phyloP scores from a whole-genome alignment of 2,888 invertebrate species.

The Beris chalybata region DNA sequence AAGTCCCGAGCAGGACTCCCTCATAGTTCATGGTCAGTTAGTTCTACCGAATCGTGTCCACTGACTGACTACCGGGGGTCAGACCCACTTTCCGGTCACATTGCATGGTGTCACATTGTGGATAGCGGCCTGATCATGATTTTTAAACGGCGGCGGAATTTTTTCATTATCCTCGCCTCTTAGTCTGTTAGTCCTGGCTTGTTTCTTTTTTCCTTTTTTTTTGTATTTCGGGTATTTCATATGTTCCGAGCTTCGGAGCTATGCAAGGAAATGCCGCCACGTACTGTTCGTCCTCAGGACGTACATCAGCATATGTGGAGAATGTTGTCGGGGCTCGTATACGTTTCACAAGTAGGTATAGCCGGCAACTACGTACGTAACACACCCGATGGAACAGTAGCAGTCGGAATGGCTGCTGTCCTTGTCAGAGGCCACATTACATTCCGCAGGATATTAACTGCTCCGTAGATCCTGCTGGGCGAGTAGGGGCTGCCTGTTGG shows the following conservation, averaged over 20 bases:
- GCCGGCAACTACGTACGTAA: constrained; percentile 15
- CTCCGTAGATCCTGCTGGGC: constrained; percentile 26
- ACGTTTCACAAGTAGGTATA: neutral
- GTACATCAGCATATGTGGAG: neutral
- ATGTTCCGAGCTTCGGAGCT: constrained; percentile 1
- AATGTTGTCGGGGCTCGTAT: neutral
- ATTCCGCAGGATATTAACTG: constrained; percentile 42
- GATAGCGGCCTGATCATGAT: constrained; percentile 39
- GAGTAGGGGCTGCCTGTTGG: constrained; percentile 13
- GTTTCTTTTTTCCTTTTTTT: constrained; percentile 2
- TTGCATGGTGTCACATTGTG: constrained; percentile 39
- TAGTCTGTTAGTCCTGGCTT: constrained; percentile 5
- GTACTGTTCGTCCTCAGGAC: constrained; percentile 9
- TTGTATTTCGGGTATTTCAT: constrained; percentile 2
- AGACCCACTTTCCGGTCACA: constrained; percentile 31
- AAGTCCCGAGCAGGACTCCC: constrained; percentile 23
- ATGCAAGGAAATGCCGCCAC: constrained; percentile 7
- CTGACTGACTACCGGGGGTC: constrained; percentile 30
- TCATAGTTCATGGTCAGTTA: constrained; percentile 40
- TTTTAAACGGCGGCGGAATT: constrained; percentile 39
- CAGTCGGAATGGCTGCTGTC: constrained; percentile 21
- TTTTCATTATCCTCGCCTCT: constrained; percentile 35
- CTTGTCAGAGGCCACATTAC: constrained; percentile 39
- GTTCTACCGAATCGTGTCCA: constrained; percentile 36
- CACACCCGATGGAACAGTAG: no score